phyloP scores from a whole-genome alignment of 2,888 invertebrate genomes.

The Brachypterus glaber region DNA sequence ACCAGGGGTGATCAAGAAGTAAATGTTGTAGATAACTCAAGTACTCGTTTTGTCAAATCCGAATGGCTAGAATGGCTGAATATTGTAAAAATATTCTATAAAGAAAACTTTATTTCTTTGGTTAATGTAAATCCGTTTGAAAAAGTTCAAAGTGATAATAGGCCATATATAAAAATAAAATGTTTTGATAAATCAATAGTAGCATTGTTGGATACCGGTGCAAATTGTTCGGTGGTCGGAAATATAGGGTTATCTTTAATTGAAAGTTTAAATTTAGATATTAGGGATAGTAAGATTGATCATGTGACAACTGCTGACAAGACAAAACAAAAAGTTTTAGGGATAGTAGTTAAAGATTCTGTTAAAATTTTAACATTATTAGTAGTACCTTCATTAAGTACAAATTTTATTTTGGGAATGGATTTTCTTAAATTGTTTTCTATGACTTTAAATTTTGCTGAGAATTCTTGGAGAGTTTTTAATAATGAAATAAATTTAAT shows the following conservation, averaged over 20 bases:
- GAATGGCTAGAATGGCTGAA: not conserved
- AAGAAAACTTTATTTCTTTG: not conserved
- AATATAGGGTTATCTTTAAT: not conserved
- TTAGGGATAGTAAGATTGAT: slow-evolving; percentile 1
- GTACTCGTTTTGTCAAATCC: not conserved
- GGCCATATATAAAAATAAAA: not conserved
- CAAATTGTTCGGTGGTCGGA: not conserved
- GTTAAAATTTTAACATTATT: slow-evolving; percentile 6
- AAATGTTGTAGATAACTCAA: too few relatives aligned
- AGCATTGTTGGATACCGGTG: slow-evolving; percentile 9
- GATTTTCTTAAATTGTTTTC: slow-evolving; percentile 7
- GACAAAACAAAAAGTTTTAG: slow-evolving; percentile 1
- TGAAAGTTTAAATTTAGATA: slow-evolving; percentile 4
- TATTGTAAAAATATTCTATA: not conserved
- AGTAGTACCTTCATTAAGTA: slow-evolving; percentile 3
- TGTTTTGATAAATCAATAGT: not conserved
- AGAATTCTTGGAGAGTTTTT: not conserved
- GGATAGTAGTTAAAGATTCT: slow-evolving; percentile 1
- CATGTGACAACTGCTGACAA: slow-evolving; percentile 8
- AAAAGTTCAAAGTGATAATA: not conserved
- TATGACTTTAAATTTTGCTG: slow-evolving; percentile 5
- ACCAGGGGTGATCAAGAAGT: too few relatives aligned
- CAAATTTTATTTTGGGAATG: slow-evolving; percentile 4
- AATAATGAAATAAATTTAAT: not conserved
- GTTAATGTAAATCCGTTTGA: not conserved